A percentile compares a stretch with the other conserved stretches of the same genome.
Conservation (phyloP, 2,113 vertebrate species). For the Platanista minor region DNA sequence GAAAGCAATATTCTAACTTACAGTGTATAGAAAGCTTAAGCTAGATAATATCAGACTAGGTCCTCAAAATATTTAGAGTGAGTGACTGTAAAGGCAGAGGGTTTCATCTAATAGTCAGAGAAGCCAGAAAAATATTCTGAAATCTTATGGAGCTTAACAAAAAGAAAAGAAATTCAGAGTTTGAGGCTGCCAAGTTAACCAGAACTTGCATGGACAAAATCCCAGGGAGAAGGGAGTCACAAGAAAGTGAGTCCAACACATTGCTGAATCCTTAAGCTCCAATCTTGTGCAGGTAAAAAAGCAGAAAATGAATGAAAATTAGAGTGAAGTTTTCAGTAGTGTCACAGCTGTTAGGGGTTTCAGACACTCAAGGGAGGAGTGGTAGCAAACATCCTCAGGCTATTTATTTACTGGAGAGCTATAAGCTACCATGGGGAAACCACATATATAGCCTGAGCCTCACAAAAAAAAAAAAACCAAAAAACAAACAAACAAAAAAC, state of each 20-base stretch:
- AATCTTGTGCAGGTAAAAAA: neutral
- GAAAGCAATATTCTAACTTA: neutral
- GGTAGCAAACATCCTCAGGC: neutral
- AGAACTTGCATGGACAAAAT: neutral
- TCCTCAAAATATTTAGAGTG: neutral
- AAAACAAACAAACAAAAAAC: neutral
- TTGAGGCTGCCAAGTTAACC: accelerated
- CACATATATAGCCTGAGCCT: accelerated
- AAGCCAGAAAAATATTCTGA: neutral
- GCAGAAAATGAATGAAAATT: neutral
- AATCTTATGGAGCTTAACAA: neutral
- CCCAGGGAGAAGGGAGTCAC: neutral
- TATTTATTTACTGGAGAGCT: neutral
- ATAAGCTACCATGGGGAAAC: accelerated
- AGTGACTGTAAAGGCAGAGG: neutral
- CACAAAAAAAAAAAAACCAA: neutral
- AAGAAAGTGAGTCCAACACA: neutral
- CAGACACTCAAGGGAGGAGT: neutral
- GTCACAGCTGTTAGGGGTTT: neutral
- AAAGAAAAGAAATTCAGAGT: neutral
- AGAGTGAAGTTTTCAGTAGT: neutral
- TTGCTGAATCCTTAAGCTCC: neutral
- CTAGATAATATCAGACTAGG: neutral
- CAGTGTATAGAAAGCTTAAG: neutral
- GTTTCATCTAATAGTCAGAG: neutral